phyloP scores from a whole-genome alignment of 1,140 invertebrate species.

The Anthonomus grandis region DNA sequence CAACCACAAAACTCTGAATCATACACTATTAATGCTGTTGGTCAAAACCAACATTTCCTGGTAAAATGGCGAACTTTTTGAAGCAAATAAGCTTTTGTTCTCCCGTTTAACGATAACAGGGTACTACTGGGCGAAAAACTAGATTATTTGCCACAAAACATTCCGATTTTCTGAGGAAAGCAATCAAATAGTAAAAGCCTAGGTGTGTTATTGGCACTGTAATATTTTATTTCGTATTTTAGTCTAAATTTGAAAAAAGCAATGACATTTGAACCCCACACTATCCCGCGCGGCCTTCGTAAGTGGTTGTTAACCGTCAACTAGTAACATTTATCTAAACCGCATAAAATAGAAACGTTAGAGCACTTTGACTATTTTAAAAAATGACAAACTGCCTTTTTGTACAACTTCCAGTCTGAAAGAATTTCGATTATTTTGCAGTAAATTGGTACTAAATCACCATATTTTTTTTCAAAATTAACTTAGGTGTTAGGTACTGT shows the following conservation, averaged over 20 bases:
- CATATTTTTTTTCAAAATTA: background rate
- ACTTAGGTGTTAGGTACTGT: conserved; percentile 6
- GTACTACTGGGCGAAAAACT: background rate
- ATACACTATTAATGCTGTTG: conserved; percentile 20
- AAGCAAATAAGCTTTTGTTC: no score
- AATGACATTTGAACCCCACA: conserved; percentile 11
- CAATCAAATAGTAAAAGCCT: conserved; percentile 6
- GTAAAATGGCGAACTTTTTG: no score
- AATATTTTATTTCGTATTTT: background rate
- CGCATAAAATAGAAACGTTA: no score
- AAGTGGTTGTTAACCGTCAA: conserved; percentile 22
- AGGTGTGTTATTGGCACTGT: conserved; percentile 11
- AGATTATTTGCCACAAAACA: background rate
- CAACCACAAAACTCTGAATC: conserved; percentile 44
- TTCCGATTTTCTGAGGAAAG: background rate
- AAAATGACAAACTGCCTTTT: conserved; percentile 9
- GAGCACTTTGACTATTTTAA: background rate
- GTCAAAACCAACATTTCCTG: conserved; percentile 8
- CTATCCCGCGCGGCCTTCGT: conserved; percentile 16
- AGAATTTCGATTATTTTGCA: background rate
- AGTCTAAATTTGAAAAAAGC: conserved; percentile 5
- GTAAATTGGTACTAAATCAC: conserved; percentile 5
- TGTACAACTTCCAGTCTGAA: conserved; percentile 6
- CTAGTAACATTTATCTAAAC: no score
- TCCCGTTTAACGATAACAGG: no score